Percentiles rank a stretch among this genome's conserved stretches.
Evolutionary conservation across 2,888 invertebrate genomes (phyloP).

Genomic region (Dryobotodes eremita): DNA sequence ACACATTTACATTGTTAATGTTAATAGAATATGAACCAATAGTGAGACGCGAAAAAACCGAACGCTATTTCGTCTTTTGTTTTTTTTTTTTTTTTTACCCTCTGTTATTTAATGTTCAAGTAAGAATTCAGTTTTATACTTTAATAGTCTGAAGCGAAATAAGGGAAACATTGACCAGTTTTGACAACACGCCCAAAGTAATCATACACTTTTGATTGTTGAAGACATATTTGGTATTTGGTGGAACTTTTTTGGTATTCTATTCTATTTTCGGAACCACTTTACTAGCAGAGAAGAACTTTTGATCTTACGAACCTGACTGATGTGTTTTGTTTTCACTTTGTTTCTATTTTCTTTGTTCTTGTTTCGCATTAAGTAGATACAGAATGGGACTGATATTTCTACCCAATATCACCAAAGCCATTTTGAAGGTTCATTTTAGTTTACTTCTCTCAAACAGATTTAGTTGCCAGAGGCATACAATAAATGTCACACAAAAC

Average conservation of each 20-base stretch:
- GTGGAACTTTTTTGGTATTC: too few species aligned
- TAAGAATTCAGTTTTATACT: not conserved
- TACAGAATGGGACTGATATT: constrained; percentile 15
- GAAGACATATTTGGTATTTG: constrained; percentile 27
- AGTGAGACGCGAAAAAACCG: not conserved
- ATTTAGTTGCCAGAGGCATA: constrained; percentile 5
- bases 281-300: constrained; percentile 18
- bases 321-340: constrained; percentile 55
- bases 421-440: constrained; percentile 17
- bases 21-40: not conserved
- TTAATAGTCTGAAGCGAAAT: not conserved
- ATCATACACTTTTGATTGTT: constrained; percentile 36
- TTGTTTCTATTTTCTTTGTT: constrained; percentile 42
- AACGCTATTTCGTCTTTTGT: not conserved
- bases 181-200: constrained; percentile 24
- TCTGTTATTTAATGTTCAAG: not conserved
- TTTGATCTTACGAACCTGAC: constrained; percentile 54
- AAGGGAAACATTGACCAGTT: constrained; percentile 25
- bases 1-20: not conserved
- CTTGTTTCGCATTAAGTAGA: constrained; percentile 23
- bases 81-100: not conserved
- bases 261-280: constrained; percentile 28
- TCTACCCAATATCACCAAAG: not conserved
- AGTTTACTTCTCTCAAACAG: not conserved
- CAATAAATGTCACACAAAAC: constrained; percentile 12